Evolutionary conservation across 2,113 vertebrate species (phyloP).

Genomic region (Muscicapa adusta): DNA sequence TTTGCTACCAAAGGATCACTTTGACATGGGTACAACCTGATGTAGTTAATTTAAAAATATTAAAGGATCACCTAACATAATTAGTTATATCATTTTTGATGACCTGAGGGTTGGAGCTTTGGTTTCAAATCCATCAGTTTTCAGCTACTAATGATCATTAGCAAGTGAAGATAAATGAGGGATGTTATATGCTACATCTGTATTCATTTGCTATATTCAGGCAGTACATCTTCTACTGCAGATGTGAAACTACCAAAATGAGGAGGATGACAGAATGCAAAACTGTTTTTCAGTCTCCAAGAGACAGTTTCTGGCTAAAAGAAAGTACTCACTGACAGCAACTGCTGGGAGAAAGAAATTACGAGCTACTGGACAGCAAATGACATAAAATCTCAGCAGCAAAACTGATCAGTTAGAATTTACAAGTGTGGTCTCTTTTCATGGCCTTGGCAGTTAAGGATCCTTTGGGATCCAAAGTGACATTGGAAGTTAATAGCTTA

Average conservation of each 20-base stretch:
- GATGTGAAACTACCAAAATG: neutral
- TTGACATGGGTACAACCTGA: neutral
- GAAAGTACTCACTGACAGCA: neutral
- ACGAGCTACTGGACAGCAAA: neutral
- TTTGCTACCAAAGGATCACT: neutral
- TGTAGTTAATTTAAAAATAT: neutral
- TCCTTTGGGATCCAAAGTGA: neutral
- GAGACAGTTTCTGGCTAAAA: neutral
- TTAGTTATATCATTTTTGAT: neutral
- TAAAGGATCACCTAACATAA: neutral
- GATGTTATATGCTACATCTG: neutral
- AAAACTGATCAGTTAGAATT: neutral
- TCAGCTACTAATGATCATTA: neutral
- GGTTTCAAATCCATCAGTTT: constrained; percentile 4
- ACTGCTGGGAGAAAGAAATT: neutral
- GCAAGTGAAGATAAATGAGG: neutral
- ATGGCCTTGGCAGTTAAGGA: neutral
- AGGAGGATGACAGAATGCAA: neutral
- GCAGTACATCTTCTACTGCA: neutral
- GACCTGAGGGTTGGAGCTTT: neutral
- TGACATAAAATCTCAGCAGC: neutral
- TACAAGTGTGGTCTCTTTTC: neutral
- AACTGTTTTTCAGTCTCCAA: neutral
- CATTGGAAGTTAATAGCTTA: constrained; percentile 10
- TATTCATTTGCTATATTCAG: neutral